Evolutionary conservation across 2,888 invertebrate genomes (phyloP), one percentile per base, ranked within the genome.

Genomic region (Tetramorium bicarinatum): DNA sequence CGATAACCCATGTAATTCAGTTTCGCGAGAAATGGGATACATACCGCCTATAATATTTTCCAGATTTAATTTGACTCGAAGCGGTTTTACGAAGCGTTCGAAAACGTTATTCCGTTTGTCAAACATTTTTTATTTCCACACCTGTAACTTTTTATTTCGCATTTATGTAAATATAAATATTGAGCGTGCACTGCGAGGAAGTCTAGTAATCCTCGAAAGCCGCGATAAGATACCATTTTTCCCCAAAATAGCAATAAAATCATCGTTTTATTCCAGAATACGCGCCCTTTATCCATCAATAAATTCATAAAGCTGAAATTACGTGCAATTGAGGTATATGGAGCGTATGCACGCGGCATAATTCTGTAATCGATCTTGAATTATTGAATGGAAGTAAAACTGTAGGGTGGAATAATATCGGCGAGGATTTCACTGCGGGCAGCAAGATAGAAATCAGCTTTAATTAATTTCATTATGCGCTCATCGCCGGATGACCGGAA

Each of bases 381-480:
- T 72, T 80, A 80, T 80, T 59, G 72, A 72, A 47, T 72, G 79
- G 79, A 72, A 80, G 72, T 59, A 80, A 80, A 80, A 61, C 79
- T 59, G 72, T 25, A 29, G 47, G 18, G 44, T 29, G n/a, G 47
- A 67, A 69, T 77, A 67, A 52, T 72, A 72, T 47, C 59, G 34
- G 34, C 9, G 59, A 59, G 79, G 59, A 71, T 80, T 72, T 59
- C 25, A 54, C 18, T 34, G 79, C 25, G 34, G 44, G 34, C 56
- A 47, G 59, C 11, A 47, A 56, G 79, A 80, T 72, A 56, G 59
- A 25, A 80, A 71, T 80, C 59, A n/a, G 72, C 47, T 80, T 71
- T 80, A 59, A 80, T 80, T 80, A 80, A 80, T 80, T 80, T 59
- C 47, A 72, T 71, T 80, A 47, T 59, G 38, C 44, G 62, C 54